These are phyloP conservation scores for Paratilapia polleni DNA, from an alignment of 2,113 vertebrate genomes.

Conservation along the genomic window DNA sequence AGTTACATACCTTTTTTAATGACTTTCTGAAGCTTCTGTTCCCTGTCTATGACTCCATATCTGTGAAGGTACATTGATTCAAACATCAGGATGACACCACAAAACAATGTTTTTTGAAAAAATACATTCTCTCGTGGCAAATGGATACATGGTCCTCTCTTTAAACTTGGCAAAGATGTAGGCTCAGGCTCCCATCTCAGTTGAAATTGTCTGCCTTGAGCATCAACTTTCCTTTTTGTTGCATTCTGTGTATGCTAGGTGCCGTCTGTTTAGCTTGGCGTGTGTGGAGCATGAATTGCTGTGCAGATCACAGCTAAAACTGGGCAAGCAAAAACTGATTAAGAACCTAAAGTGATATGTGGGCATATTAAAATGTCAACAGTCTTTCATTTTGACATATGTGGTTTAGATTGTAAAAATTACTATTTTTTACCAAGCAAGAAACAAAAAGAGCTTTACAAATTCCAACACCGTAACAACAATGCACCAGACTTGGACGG, in stretches of 20 bases:
- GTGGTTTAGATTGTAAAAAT: background rate
- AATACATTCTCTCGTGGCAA: no score
- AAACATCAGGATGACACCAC: background rate
- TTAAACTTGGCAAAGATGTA: no score
- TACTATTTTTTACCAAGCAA: background rate
- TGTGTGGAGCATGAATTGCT: no score
- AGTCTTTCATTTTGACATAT: background rate
- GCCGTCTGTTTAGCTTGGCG: background rate
- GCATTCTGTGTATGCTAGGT: background rate
- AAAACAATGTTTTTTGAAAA: background rate
- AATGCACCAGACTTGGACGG: background rate
- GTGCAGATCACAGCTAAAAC: background rate
- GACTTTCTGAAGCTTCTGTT: background rate
- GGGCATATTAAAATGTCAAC: background rate
- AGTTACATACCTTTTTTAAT: background rate
- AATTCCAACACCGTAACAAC: background rate
- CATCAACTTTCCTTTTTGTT: no score
- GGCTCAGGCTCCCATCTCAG: no score
- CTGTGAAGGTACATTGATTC: background rate
- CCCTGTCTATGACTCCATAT: background rate
- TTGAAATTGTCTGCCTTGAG: no score
- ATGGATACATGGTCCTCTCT: no score
- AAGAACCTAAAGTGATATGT: background rate
- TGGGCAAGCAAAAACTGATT: background rate
- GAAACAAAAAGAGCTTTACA: background rate